phyloP scores from a whole-genome alignment of 1,140 invertebrate genomes.

The Drepana arcuata region DNA sequence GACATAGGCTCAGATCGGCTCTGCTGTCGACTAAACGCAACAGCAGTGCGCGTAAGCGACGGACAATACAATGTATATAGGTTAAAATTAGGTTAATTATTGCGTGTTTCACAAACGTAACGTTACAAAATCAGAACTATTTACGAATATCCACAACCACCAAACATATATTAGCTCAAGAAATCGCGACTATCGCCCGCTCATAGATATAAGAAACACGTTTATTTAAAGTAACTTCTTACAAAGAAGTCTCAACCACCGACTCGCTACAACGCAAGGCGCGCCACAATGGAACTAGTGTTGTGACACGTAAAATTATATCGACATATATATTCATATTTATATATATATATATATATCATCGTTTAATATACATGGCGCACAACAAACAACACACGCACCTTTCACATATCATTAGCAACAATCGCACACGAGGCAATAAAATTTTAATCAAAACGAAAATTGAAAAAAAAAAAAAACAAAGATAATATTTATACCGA shows the following conservation, averaged over 20 bases:
- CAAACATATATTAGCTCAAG: no score
- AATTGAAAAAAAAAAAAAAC: constrained; percentile 29
- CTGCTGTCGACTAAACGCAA: constrained; percentile 18
- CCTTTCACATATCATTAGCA: constrained; percentile 38
- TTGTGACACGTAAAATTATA: constrained; percentile 23
- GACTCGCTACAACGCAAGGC: no score
- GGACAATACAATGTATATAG: constrained; percentile 14
- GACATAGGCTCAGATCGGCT: no score
- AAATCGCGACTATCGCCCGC: no score
- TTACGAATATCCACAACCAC: no score
- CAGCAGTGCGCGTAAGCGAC: constrained; percentile 19
- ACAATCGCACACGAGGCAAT: constrained; percentile 41
- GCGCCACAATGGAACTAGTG: no score
- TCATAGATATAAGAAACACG: no score
- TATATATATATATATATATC: constrained; percentile 18
- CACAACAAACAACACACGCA: constrained; percentile 58
- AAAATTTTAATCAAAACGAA: constrained; percentile 58
- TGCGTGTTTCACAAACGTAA: no score
- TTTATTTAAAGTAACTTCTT: no score
- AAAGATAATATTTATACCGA: constrained; percentile 30
- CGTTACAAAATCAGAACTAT: no score
- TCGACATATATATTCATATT: constrained; percentile 27
- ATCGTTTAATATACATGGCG: constrained; percentile 27
- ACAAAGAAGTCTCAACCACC: no score
- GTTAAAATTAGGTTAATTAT: no score